These are phyloP conservation scores for Syngnathoides biaculeatus DNA, from an alignment of 2,113 vertebrate species.

Conservation along the genomic window DNA sequence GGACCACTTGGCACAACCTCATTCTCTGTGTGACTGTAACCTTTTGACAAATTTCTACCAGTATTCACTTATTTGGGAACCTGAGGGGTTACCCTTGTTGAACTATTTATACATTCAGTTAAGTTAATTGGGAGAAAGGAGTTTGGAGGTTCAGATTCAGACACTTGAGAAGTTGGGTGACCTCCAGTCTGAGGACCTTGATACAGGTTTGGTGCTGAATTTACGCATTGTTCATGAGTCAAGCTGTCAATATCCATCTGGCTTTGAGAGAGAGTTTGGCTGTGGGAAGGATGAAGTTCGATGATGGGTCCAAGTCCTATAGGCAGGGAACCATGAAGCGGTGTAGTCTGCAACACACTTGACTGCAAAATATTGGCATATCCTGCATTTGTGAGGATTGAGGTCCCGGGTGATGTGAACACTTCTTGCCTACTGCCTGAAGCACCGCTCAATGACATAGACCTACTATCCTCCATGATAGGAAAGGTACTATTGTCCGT, in stretches of 20 bases:
- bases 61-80: conserved; percentile 7
- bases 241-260: conserved; percentile 14
- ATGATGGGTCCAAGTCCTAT: conserved; percentile 18
- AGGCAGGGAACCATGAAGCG: conserved; percentile 4
- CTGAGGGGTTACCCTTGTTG: not conserved
- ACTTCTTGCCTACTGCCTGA: conserved; percentile 5
- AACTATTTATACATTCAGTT: not conserved
- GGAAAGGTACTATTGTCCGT: conserved; percentile 9
- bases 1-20: not conserved
- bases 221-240: conserved; percentile 3
- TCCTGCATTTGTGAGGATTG: conserved; percentile 10
- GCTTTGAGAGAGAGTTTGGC: conserved; percentile 16
- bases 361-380: conserved; percentile 18
- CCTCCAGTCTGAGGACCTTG: conserved; percentile 6
- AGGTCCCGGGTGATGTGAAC: conserved; percentile 1
- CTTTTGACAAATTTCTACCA: conserved; percentile 33
- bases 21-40: conserved; percentile 16
- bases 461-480: conserved; percentile 5
- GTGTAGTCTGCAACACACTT: not conserved
- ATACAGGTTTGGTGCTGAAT: conserved; percentile 18
- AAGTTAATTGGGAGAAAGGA: not conserved
- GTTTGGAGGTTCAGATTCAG: conserved; percentile 14
- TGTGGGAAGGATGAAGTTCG: not conserved
- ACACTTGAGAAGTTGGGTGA: not conserved
- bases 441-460: conserved; percentile 13